Evolutionary conservation across 2,888 invertebrate genomes (phyloP), one percentile per base, ranked within the genome.

Genomic region (Lagria hirta): DNA sequence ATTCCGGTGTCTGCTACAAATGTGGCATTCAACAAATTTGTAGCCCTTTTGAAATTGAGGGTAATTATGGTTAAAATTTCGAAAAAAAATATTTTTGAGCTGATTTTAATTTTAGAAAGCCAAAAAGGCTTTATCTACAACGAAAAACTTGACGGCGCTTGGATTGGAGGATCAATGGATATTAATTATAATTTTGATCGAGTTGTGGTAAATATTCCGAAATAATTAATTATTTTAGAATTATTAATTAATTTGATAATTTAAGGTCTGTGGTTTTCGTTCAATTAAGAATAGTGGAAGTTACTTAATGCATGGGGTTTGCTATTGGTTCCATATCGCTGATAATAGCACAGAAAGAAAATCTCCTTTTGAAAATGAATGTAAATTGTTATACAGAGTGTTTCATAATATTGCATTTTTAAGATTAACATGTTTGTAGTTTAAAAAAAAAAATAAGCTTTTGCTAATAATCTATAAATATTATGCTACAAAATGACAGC

Each of bases 101-200:
- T n/a, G 13, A 22, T 8, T n/a, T 14, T n/a, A 15, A 15, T 11
- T 34, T 22, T 22, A 2, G 3, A 20, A 16, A 5, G 5, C 3
- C 6, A 32, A 13, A 1, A 12, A 27, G 8, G 3, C 8, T 4
- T 3, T 2, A 11, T 3, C 2, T 28, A 38, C 24, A 17, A 11
- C 3, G 35, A 46, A 23, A 35, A 24, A 4, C n/a, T 47, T 10
- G 53, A 65, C 26, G 47, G 59, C 30, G 64, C 70, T 5, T 71
- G 68, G 69, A 61, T 69, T n/a, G 73, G 74, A 6, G 71, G 66
- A 7, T 50, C 65, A 2, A 70, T 73, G 62, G 69, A 67, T 36
- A 60, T 72, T 5, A 63, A 62, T 52, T 62, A 62, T 33, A 49
- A 54, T 24, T 52, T 37, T 3, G 38, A 60, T 14, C 57, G 52